These are phyloP conservation scores for Erethizon dorsatum DNA, from an alignment of 2,797 vertebrate species.

Conservation along the genomic window DNA sequence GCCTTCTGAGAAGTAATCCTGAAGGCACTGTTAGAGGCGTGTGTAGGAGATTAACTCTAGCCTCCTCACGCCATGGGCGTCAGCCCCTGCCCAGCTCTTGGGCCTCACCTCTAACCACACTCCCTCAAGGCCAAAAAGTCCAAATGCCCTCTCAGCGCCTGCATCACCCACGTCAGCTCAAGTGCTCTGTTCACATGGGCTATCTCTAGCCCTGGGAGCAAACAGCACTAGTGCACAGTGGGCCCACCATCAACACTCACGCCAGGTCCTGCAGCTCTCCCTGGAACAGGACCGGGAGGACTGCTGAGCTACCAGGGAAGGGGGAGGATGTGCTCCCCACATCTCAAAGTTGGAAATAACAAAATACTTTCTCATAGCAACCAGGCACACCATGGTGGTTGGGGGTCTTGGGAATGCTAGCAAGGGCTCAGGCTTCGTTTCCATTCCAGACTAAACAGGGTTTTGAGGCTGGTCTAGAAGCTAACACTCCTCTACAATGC, in stretches of 20 bases:
- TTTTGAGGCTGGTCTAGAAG: neutral
- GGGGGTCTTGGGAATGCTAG: rapidly evolving
- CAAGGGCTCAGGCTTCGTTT: neutral
- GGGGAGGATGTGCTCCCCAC: too few species aligned
- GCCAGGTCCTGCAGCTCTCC: neutral
- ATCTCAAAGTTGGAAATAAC: neutral
- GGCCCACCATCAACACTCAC: neutral
- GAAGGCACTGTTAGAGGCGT: neutral
- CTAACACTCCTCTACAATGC: neutral
- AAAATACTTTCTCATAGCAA: neutral
- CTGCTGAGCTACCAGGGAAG: neutral
- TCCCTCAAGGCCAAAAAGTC: neutral
- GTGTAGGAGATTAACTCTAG: neutral
- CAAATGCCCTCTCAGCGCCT: neutral
- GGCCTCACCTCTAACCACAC: neutral
- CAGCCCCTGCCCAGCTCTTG: rapidly evolving
- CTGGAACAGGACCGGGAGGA: neutral
- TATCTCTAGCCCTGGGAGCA: neutral
- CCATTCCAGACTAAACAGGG: neutral
- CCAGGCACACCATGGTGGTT: neutral
- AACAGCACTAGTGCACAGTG: rapidly evolving
- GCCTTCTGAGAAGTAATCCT: neutral
- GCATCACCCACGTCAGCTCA: neutral
- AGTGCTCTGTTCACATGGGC: neutral
- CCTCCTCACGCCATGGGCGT: neutral